Evolutionary conservation across 2,113 vertebrate species (phyloP).

Genomic region (Sitta europaea): DNA sequence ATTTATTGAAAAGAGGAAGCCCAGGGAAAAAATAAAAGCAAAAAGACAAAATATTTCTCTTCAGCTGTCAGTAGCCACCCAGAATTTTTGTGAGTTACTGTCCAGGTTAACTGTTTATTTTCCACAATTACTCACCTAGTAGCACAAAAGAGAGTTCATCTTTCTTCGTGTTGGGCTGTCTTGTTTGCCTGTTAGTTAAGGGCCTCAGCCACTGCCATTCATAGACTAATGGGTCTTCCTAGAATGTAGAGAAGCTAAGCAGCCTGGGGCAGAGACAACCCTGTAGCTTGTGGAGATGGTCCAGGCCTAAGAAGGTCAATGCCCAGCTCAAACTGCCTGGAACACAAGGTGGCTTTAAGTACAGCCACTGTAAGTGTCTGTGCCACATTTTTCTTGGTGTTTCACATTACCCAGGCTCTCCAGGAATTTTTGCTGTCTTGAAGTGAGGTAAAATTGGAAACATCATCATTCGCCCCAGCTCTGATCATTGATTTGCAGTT

Average conservation of each 20-base stretch:
- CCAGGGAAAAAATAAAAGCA: not conserved
- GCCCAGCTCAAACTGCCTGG: not conserved
- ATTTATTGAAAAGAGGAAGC: conserved; percentile 8
- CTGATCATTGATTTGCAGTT: not conserved
- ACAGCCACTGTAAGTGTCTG: not conserved
- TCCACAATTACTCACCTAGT: not conserved
- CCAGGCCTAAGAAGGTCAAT: not conserved
- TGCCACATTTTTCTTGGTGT: not conserved
- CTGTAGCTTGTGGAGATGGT: not conserved
- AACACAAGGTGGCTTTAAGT: not conserved
- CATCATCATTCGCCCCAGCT: not conserved
- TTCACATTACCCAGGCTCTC: not conserved
- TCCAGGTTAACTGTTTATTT: not conserved
- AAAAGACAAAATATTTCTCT: not conserved
- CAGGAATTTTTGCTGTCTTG: not conserved
- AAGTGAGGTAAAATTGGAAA: not conserved
- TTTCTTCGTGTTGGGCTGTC: not conserved
- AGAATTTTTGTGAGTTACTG: not conserved
- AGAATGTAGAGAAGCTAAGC: not conserved
- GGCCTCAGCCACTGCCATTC: not conserved
- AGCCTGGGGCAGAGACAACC: not conserved
- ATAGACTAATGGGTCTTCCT: not conserved
- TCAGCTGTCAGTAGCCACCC: not conserved
- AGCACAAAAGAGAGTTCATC: not conserved
- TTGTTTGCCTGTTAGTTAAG: not conserved